Evolutionary conservation across 2,888 invertebrate genomes (phyloP), one percentile per base, ranked within the genome.

Genomic region (Agonopterix arenella): DNA sequence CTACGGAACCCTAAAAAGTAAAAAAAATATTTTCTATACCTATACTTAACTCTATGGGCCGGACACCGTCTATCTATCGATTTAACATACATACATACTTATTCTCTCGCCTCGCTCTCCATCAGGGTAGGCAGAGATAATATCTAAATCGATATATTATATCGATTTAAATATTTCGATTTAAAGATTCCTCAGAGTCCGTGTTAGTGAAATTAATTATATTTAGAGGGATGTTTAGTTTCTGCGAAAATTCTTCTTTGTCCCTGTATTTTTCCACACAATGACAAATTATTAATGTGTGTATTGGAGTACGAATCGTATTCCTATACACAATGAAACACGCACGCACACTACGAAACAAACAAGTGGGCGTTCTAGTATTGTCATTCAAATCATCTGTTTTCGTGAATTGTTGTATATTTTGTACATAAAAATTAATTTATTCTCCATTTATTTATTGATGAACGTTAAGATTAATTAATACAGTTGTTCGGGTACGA

Each of bases 331-430:
- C 65, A 59, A 46, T 51, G 48, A 56, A 47, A 48, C 57, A 67
- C 61, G 50, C 66, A 69, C 67, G 56, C 60, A 57, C 56, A 64
- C 64, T 52, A 60, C 55, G 59, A 64, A 62, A 62, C 60, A 60
- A 63, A 66, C 62, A 59, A 67, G 73, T 67, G 62, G 62, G 70
- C 56, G 59, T 53, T 46, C 47, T 43, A 61, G 64, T 69, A 77
- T 76, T 76, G 73, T 72, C 76, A 74, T 70, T 80, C 79, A 76
- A 80, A 82, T 83, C 84, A 84, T 86, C 84, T 85, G 84, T 84
- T 85, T 70, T 77, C 68, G 74, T 76, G 72, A 81, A 76, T 80
- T 70, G 71, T 80, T 83, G 77, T 81, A 74, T 76, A 82, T 76
- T 80, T 79, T 84, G 81, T 84, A 80, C 65, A 81, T 80, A 82